Conservation (phyloP, 2,888 invertebrate genomes). For the Drosophila robusta region DNA sequence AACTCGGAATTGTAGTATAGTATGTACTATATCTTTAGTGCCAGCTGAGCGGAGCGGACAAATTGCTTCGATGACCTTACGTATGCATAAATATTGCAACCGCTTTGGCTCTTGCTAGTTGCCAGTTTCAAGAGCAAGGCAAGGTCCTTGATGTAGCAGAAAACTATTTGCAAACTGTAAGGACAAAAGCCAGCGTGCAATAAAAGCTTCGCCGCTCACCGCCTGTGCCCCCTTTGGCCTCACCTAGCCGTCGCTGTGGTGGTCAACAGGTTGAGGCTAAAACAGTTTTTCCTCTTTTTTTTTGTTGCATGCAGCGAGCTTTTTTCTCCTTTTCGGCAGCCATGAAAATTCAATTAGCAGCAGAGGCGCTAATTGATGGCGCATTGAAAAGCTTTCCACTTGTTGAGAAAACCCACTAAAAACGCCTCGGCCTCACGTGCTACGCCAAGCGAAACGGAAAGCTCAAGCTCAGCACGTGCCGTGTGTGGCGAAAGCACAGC, state of each 20-base stretch:
- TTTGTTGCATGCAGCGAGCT: conserved; percentile 20
- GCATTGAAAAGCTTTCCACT: conserved; percentile 73
- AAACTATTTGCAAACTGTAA: conserved; percentile 57
- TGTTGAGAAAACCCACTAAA: conserved; percentile 62
- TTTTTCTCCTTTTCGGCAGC: conserved; percentile 44
- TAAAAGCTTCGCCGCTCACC: conserved; percentile 41
- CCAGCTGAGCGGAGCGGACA: conserved; percentile 65
- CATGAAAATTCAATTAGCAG: conserved; percentile 73
- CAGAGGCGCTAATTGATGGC: conserved; percentile 65
- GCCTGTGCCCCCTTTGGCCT: background rate
- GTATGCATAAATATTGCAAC: conserved; percentile 73
- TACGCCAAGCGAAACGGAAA: conserved; percentile 25
- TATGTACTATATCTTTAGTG: conserved; percentile 59
- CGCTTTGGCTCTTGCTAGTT: conserved; percentile 56
- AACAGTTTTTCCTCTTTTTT: conserved; percentile 16
- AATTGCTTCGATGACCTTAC: conserved; percentile 74
- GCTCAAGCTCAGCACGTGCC: conserved; percentile 55
- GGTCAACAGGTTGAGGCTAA: conserved; percentile 67
- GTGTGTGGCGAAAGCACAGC: conserved; percentile 38
- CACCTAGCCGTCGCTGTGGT: conserved; percentile 1
- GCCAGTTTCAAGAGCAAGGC: conserved; percentile 76
- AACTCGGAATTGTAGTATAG: conserved; percentile 8
- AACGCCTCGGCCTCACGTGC: conserved; percentile 45
- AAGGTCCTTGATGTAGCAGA: conserved; percentile 63
- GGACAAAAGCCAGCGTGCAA: conserved; percentile 60